Base-by-base conservation (phyloP, 2,113 vertebrate genomes). In the Phyllopteryx taeniolatus region DNA sequence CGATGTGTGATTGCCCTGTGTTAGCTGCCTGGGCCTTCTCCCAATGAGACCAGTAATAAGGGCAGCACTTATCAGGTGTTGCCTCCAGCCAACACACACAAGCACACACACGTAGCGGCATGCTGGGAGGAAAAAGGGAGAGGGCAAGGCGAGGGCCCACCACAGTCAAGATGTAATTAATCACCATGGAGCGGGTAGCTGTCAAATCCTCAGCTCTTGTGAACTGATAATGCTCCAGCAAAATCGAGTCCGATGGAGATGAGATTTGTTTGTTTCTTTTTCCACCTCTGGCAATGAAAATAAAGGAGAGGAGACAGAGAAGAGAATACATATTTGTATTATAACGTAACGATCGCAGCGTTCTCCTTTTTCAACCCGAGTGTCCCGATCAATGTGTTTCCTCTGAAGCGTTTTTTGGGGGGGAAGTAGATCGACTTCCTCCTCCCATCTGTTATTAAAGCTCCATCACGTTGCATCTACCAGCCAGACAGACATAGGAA, bases 181-280 rank as follows among this genome's bases (percentile, higher is more conserved):
- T 98, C 97, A 98, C 94, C 93, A 94, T 95, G 94, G 95, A 95
- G 94, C 92, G 93, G 92, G 35, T 91, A 94, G 93, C 95, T 98
- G 95, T 96, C 96, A 97, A 95, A 95, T 95, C 94, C 93, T 94
- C 94, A 93, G 94, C 92, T 94, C 95, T 93, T 94, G 94, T 93
- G 93, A 93, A 94, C 95, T 96, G 96, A 98, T 97, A 97, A 96
- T 95, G 93, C 94, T 95, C 95, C 94, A 91, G 92, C 93, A 95
- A 95, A 96, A 96, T 97, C 96, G 95, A 96, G 92, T 91, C 94
- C 94, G 95, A 96, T 94, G 94, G 94, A 96, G 96, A 97, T 95
- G 95, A 96, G 95, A 96, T 96, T 97, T 94, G 8, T 44, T 44
- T 44, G 7, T 59, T 5, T 10, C 5, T 90, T 92, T 87, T 94